Evolutionary conservation across 1,140 invertebrate genomes (phyloP).

Genomic region (Nephotettix cincticeps): DNA sequence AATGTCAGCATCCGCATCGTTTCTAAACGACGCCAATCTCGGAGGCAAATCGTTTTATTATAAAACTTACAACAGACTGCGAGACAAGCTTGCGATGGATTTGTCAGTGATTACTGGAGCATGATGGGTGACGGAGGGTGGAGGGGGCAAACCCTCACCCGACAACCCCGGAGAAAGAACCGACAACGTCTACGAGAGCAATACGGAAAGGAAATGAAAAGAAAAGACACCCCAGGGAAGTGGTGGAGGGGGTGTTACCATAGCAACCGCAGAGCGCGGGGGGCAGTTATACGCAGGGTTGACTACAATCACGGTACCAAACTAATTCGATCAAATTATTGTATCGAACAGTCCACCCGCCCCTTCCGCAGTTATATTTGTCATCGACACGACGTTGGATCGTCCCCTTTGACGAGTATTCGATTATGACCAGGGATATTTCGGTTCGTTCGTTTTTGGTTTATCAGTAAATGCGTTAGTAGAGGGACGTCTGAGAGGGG

Average conservation of each 20-base stretch:
- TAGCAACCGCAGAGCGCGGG: conserved; percentile 7
- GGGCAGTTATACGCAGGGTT: conserved; percentile 5
- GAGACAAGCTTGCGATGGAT: background rate
- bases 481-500: no score
- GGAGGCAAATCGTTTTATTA: conserved; percentile 15
- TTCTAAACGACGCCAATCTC: conserved; percentile 39
- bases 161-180: conserved; percentile 17
- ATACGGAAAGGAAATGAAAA: conserved; percentile 23
- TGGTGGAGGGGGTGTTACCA: background rate
- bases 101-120: conserved; percentile 16
- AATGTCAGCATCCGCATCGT: conserved; percentile 42
- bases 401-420: no score
- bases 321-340: conserved; percentile 21
- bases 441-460: no score
- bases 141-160: background rate
- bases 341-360: background rate
- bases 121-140: background rate
- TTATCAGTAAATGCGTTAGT: no score
- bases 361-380: background rate
- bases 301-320: conserved; percentile 8
- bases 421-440: no score
- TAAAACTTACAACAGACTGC: conserved; percentile 7
- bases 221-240: conserved; percentile 24
- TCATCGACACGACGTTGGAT: no score
- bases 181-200: conserved; percentile 3